Percentiles rank a stretch among this genome's conserved stretches.
phyloP scores from a whole-genome alignment of 2,888 invertebrate genomes.

The Tigriopus californicus region DNA sequence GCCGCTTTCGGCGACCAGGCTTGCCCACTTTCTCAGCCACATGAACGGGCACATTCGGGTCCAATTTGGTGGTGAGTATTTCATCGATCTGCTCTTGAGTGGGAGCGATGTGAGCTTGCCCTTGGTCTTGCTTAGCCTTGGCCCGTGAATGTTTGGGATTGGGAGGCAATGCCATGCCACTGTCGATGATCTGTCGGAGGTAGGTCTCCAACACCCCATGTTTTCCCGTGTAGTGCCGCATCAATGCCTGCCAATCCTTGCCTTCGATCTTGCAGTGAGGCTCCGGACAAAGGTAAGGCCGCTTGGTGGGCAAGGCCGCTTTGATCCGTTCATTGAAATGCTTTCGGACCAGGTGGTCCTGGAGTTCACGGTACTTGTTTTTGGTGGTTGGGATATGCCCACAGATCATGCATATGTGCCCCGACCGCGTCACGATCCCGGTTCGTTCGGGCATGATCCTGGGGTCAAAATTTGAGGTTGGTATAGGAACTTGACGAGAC shows the following conservation, averaged over 20 bases:
- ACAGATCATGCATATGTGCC: constrained; percentile 7
- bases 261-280: constrained; percentile 3
- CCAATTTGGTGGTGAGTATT: no score
- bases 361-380: constrained; percentile 10
- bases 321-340: constrained; percentile 12
- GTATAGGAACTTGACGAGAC: no score
- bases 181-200: not conserved
- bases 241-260: constrained; percentile 10
- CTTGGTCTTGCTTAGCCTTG: no score
- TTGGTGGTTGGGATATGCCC: constrained; percentile 9
- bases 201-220: constrained; percentile 13
- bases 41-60: no score
- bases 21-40: no score
- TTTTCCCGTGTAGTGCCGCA: constrained; percentile 15
- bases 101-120: no score
- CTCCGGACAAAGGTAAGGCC: constrained; percentile 11
- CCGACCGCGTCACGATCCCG: not conserved
- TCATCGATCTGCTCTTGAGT: no score
- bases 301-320: constrained; percentile 8
- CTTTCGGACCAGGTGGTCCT: constrained; percentile 12
- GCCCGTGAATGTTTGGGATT: no score
- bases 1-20: no score
- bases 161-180: not conserved
- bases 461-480: no score
- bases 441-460: no score